Conservation (phyloP, 2,113 vertebrate genomes). For the Spilogale gracilis region DNA sequence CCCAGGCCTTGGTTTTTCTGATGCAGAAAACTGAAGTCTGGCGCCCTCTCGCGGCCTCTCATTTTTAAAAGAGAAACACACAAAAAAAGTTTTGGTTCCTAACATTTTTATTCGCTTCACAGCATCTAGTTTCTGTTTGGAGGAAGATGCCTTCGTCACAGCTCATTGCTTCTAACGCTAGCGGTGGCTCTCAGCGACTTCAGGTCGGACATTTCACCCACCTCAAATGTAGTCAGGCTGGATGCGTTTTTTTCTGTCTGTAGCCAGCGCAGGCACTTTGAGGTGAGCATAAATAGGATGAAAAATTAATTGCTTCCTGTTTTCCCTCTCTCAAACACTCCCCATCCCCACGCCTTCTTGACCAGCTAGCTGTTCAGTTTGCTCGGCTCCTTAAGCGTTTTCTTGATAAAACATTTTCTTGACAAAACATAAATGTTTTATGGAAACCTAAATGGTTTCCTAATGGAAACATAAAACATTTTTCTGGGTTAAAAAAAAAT, state of each 20-base stretch:
- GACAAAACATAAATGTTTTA: background rate
- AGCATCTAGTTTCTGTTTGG: background rate
- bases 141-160: background rate
- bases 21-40: conserved; percentile 71
- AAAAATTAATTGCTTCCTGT: background rate
- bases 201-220: background rate
- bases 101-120: background rate
- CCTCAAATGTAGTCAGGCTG: background rate
- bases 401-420: background rate
- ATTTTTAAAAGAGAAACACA: background rate
- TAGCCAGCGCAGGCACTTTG: background rate
- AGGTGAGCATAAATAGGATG: background rate
- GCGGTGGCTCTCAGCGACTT: background rate
- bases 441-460: too few relatives aligned
- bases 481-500: background rate
- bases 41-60: conserved; percentile 80
- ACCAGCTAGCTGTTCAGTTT: background rate
- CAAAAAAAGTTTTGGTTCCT: background rate
- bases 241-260: background rate
- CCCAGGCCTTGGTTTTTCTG: background rate
- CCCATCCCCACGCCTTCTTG: fast-evolving
- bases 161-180: background rate
- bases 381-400: background rate
- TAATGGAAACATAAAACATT: background rate
- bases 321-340: background rate